Evolutionary conservation across 2,888 invertebrate genomes (phyloP), one percentile per base, ranked within the genome.

Genomic region (Leucophenga montana): DNA sequence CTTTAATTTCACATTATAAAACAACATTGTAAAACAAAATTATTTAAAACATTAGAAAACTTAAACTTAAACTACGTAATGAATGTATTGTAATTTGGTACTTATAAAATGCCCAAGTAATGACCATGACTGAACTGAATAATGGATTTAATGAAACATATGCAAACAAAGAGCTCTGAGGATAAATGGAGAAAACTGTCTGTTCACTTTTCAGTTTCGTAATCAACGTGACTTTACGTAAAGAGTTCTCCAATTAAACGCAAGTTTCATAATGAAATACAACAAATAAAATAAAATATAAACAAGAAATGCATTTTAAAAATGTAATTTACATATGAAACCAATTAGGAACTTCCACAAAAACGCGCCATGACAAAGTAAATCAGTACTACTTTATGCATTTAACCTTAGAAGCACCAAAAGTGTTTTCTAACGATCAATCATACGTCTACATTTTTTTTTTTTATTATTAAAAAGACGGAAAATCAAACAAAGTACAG

Each of bases 281-380:
- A 39, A 39, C 11, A 39, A 39, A 39, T 11, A 39, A 5, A 39
- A 39, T 39, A 11, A 11, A 39, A 8, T 16, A 50, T 50, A 59
- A 59, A 59, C 33, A 33, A 59, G 8, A 59, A 59, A 59, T 59
- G 59, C 59, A 59, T 31, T 31, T 27, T 27, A 59, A 59, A 39
- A 39, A 8, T 11, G 3, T 33, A 31, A 59, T 59, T 59, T 59
- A 16, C 59, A 59, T 59, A 27, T n/a, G 11, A 20, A 14, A 56
- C 11, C 8, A 39, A 39, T 39, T 39, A 39, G 39, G 39, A 11
- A 11, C 11, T 39, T 3, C 39, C 11, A 39, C 39, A 5, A 27
- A 39, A 39, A 5, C 39, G 11, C 3, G 33, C 57, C 57, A 57
- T 57, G 57, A 57, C 57, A 57, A 14, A 27, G 57, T 59, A 33